These are phyloP conservation scores for Iselma pallidipennis DNA, from an alignment of 2,888 invertebrate genomes.

Conservation along the genomic window DNA sequence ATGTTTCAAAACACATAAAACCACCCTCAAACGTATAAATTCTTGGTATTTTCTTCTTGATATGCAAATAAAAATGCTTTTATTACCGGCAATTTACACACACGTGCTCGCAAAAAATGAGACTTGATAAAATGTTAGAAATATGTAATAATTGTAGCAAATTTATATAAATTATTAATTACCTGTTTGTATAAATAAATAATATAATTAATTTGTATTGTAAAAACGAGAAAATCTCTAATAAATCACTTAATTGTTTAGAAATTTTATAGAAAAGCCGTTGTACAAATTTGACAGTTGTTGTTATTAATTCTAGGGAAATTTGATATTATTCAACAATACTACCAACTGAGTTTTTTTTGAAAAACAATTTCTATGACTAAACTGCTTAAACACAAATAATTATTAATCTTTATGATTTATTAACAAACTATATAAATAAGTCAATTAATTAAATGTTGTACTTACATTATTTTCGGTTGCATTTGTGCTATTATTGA, in stretches of 20 bases:
- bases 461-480: background rate
- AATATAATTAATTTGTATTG: background rate
- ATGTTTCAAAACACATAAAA: no score
- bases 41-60: no score
- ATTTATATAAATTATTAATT: no score
- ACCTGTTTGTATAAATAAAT: background rate
- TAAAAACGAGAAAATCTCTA: background rate
- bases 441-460: background rate
- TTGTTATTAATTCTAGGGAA: background rate
- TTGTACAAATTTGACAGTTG: background rate
- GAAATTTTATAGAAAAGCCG: conserved; percentile 1
- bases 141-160: no score
- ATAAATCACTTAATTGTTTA: conserved; percentile 11
- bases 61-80: background rate
- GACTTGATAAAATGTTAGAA: no score
- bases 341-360: background rate
- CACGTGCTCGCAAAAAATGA: no score
- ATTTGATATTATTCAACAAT: background rate
- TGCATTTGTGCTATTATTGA: conserved; percentile 18
- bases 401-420: background rate
- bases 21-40: no score
- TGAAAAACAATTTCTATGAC: background rate
- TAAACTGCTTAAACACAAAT: no score
- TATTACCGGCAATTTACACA: background rate
- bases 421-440: background rate